Base-by-base conservation (phyloP, 2,888 invertebrate species). In the Ceraclea dissimilis region DNA sequence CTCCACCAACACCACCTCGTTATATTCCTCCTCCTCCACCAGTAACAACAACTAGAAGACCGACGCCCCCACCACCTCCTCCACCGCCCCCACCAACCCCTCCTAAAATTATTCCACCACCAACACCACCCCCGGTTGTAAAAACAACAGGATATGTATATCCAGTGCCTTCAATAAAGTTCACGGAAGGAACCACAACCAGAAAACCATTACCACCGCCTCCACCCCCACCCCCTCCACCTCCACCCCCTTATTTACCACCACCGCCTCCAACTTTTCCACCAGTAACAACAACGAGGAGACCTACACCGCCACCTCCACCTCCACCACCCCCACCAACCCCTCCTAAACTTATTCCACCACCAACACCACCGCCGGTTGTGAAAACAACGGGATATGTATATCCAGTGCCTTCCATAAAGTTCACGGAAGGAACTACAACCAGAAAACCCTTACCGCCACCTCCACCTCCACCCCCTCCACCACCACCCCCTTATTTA, bases 311-410 rank as follows among this genome's bases (percentile, higher is more conserved):
- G 13, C 51, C 51, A 4, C 56, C 56, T n/a, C 51, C 55, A 2
- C 51, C 55, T 5, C 55, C 51, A 11, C 51, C 55, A 2, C 46
- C 55, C 11, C 55, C 55, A 11, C 50, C 49, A 20, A 47, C 39
- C 2, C 26, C 26, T 6, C 10, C 4, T 26, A 10, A 6, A 26
- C 26, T 10, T 26, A 4, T 10, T 26, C 54, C 49, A n/a, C 54
- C 49, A 43, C 54, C 49, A 16, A 49, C 44, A 26, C 54, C 49
- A 6, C n/a, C n/a, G n/a, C n/a, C n/a, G n/a, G n/a, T n/a, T n/a
- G n/a, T n/a, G 11, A 4, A 5, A 5, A 8, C 13, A n/a, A 17
- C 4, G 20, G 22, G n/a, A n/a, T 21, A 19, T 48, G 20, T 6
- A 4, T 43, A 43, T 13, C 43, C 43, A 5, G 17, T 17, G n/a